phyloP scores from a whole-genome alignment of 2,113 vertebrate genomes.

The Malurus melanocephalus region DNA sequence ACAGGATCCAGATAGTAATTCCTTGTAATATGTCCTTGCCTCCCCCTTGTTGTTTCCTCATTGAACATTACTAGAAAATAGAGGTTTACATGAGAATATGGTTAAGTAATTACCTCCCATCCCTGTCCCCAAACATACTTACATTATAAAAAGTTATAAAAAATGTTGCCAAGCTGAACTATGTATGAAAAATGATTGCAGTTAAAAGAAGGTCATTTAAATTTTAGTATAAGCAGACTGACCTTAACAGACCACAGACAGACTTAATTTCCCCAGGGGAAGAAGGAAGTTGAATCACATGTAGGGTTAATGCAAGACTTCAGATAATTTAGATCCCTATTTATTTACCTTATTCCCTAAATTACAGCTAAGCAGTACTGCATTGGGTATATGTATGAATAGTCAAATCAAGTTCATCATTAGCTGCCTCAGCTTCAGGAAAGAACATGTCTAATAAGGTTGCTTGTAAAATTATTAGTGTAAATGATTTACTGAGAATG shows the following conservation, averaged over 20 bases:
- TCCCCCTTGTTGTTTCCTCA: background rate
- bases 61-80: background rate
- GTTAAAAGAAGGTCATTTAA: background rate
- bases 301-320: background rate
- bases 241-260: background rate
- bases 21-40: background rate
- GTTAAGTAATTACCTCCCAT: background rate
- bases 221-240: background rate
- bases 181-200: background rate
- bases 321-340: background rate
- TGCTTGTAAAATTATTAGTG: conserved; percentile 23
- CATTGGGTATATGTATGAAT: background rate
- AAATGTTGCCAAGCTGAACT: background rate
- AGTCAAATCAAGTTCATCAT: conserved; percentile 7
- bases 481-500: conserved; percentile 16
- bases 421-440: background rate
- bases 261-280: background rate
- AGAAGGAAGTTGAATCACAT: background rate
- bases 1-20: background rate
- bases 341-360: conserved; percentile 2
- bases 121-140: background rate
- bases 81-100: background rate
- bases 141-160: background rate
- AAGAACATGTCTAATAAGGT: conserved; percentile 5
- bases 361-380: background rate